Evolutionary conservation across 2,113 vertebrate genomes (phyloP).

Genomic region (Sebastes fasciatus): DNA sequence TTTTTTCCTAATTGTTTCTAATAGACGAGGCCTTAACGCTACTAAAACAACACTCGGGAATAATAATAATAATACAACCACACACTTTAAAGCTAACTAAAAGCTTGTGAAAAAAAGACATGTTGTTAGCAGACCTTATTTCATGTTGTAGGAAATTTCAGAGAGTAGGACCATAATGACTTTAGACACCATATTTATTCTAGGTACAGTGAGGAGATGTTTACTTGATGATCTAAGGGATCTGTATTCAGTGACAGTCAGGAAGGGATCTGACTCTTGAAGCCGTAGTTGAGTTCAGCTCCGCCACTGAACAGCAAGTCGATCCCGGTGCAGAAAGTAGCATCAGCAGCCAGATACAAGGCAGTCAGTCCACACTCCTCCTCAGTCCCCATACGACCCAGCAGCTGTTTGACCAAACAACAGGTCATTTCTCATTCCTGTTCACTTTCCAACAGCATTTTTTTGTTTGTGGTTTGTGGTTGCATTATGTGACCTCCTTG

Average conservation of each 20-base stretch:
- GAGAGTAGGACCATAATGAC: too few species aligned
- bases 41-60: too few species aligned
- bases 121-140: too few species aligned
- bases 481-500: not conserved
- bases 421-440: not conserved
- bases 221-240: too few species aligned
- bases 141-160: too few species aligned
- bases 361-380: conserved; percentile 83
- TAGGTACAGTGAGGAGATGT: not conserved
- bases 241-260: not conserved
- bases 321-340: conserved; percentile 87
- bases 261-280: conserved; percentile 79
- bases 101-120: too few species aligned
- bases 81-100: too few species aligned
- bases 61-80: too few species aligned
- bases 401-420: conserved; percentile 74
- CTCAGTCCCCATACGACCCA: conserved; percentile 89
- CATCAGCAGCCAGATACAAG: conserved; percentile 86
- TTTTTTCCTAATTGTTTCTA: too few species aligned
- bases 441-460: not conserved
- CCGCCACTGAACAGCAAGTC: conserved; percentile 87
- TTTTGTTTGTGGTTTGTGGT: too few species aligned
- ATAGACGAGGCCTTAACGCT: too few species aligned
- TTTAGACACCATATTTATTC: too few species aligned
- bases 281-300: conserved; percentile 86